These are phyloP conservation scores for Lycodopsis pacificus DNA, from an alignment of 2,797 vertebrate species.

Conservation along the genomic window DNA sequence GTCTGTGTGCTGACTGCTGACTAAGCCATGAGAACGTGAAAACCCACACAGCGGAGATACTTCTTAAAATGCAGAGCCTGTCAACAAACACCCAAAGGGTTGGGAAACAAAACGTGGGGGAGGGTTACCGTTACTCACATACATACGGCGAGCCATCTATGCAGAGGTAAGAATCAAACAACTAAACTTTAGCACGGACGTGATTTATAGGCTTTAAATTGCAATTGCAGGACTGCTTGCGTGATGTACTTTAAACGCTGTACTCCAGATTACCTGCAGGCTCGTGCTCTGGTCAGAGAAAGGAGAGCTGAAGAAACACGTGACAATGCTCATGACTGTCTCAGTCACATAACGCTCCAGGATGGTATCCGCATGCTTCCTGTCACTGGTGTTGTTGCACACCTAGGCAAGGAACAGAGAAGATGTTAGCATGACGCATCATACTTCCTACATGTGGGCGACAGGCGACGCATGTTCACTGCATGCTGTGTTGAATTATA, in stretches of 20 bases:
- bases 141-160: conserved; percentile 77
- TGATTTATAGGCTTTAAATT: background rate
- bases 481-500: conserved; percentile 17
- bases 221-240: background rate
- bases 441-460: conserved; percentile 51
- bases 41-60: conserved; percentile 48
- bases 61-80: conserved; percentile 19
- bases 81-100: conserved; percentile 35
- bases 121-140: conserved; percentile 79
- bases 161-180: conserved; percentile 49
- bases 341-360: conserved; percentile 97
- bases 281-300: conserved; percentile 99
- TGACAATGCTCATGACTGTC: conserved; percentile 98
- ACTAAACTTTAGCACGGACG: background rate
- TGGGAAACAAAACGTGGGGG: conserved; percentile 37
- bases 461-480: conserved; percentile 17
- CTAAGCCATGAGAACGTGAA: conserved; percentile 56
- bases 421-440: conserved; percentile 40
- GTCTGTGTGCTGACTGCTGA: conserved; percentile 69
- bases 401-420: conserved; percentile 83
- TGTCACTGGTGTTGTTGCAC: conserved; percentile 98
- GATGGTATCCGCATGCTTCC: conserved; percentile 93
- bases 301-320: conserved; percentile 99
- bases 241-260: background rate
- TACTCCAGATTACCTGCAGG: conserved; percentile 88